phyloP scores from a whole-genome alignment of 2,888 invertebrate species.

The Caradrina kadenii region DNA sequence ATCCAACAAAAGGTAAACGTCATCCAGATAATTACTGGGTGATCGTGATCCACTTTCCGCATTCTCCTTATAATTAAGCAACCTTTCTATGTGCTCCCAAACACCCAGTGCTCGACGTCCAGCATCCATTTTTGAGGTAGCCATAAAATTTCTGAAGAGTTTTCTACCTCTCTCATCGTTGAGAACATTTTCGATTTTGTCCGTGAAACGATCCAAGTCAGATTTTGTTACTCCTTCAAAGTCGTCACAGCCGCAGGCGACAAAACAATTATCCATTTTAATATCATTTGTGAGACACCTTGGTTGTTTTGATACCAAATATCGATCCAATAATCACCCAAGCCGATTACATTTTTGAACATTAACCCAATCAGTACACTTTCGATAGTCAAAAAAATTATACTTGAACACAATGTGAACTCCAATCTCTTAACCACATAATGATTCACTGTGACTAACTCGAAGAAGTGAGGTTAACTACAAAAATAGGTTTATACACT shows the following conservation, averaged over 20 bases:
- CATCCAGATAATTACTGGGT: slow-evolving; percentile 75
- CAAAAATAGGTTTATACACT: slow-evolving; percentile 79
- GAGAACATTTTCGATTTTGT: slow-evolving; percentile 88
- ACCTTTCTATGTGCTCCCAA: slow-evolving; percentile 83
- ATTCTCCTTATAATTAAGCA: slow-evolving; percentile 78
- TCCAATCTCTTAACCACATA: slow-evolving; percentile 30
- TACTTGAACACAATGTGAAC: slow-evolving; percentile 7
- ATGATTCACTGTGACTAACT: slow-evolving; percentile 67
- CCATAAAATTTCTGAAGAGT: slow-evolving; percentile 87
- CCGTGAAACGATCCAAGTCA: slow-evolving; percentile 88
- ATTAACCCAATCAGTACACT: slow-evolving; percentile 28
- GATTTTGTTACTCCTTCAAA: slow-evolving; percentile 84
- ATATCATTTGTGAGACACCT: slow-evolving; percentile 73
- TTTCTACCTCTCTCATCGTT: slow-evolving; percentile 85
- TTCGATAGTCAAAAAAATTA: slow-evolving; percentile 9
- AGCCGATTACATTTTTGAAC: slow-evolving; percentile 34
- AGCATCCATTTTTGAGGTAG: slow-evolving; percentile 81
- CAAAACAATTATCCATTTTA: slow-evolving; percentile 88
- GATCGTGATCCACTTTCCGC: slow-evolving; percentile 75
- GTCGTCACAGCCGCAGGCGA: slow-evolving; percentile 86
- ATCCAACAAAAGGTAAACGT: slow-evolving; percentile 79
- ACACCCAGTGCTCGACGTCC: slow-evolving; percentile 82
- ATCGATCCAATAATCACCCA: slow-evolving; percentile 74
- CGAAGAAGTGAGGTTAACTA: slow-evolving; percentile 84
- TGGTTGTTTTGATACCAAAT: slow-evolving; percentile 69